phyloP scores from a whole-genome alignment of 2,888 invertebrate species.

The Drosophila robusta region DNA sequence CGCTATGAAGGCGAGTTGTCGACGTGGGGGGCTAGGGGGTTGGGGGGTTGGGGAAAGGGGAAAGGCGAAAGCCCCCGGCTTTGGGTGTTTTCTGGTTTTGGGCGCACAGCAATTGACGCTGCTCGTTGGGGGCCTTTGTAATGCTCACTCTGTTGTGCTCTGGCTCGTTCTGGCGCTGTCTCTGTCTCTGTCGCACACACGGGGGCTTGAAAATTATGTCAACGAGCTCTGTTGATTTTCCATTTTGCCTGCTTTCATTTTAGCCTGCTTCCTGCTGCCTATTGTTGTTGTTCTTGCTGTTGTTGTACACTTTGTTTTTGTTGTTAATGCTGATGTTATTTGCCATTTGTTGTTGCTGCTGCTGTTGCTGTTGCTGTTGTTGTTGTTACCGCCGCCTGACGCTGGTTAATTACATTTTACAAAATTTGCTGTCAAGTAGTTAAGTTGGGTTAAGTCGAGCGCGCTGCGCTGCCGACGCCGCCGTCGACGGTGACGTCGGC shows the following conservation, averaged over 20 bases:
- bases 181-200: slow-evolving; percentile 43
- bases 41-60: no score
- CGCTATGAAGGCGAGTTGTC: background rate
- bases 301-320: slow-evolving; percentile 58
- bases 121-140: slow-evolving; percentile 36
- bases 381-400: slow-evolving; percentile 57
- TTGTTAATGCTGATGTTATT: slow-evolving; percentile 63
- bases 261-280: slow-evolving; percentile 55
- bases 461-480: slow-evolving; percentile 37
- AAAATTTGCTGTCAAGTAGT: slow-evolving; percentile 84
- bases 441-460: slow-evolving; percentile 82
- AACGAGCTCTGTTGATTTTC: slow-evolving; percentile 83
- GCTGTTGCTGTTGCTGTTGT: slow-evolving; percentile 23
- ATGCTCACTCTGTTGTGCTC: slow-evolving; percentile 13
- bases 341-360: slow-evolving; percentile 28
- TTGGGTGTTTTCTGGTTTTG: slow-evolving; percentile 70
- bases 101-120: slow-evolving; percentile 63
- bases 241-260: slow-evolving; percentile 69
- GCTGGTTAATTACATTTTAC: slow-evolving; percentile 84
- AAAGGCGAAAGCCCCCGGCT: no score
- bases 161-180: slow-evolving; percentile 15
- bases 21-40: background rate
- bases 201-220: slow-evolving; percentile 82
- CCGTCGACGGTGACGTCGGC: background rate
- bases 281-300: slow-evolving; percentile 35